A percentile compares a stretch with the other conserved stretches of the same genome.
Evolutionary conservation across 1,140 invertebrate species (phyloP).

Genomic region (Aleiodes sp.): DNA sequence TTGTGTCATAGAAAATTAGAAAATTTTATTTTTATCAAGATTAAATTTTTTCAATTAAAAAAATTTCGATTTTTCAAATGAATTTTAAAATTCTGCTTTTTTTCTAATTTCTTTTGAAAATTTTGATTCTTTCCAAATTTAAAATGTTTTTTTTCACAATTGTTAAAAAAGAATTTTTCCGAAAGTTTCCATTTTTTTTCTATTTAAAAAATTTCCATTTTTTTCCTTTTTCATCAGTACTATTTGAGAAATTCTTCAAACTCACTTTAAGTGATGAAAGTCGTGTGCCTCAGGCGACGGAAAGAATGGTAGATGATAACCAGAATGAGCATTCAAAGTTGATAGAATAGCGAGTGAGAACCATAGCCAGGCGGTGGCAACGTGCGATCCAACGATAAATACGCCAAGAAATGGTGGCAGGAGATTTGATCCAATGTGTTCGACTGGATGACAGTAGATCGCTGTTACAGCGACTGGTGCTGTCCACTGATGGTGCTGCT

Average conservation of each 20-base stretch:
- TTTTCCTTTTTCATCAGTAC: slow-evolving; percentile 16
- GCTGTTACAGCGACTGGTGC: slow-evolving; percentile 84
- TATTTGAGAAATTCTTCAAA: slow-evolving; percentile 36
- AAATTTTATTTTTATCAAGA: too few species aligned
- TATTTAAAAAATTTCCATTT: too few species aligned
- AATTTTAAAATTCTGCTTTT: too few species aligned
- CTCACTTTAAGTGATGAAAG: slow-evolving; percentile 89
- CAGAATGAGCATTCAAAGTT: slow-evolving; percentile 87
- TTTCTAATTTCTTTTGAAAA: too few species aligned
- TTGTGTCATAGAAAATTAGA: neutral
- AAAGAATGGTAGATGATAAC: slow-evolving; percentile 89
- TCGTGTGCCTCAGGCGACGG: slow-evolving; percentile 92
- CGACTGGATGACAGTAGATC: slow-evolving; percentile 88
- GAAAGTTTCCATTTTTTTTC: too few species aligned
- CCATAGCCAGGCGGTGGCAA: slow-evolving; percentile 86
- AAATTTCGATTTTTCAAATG: too few species aligned
- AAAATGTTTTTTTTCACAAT: too few species aligned
- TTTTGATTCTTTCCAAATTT: too few species aligned
- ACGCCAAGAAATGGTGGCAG: slow-evolving; percentile 84
- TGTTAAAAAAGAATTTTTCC: too few species aligned
- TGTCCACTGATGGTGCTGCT: slow-evolving; percentile 89
- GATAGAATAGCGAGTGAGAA: slow-evolving; percentile 81
- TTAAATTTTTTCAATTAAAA: too few species aligned
- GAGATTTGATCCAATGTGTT: slow-evolving; percentile 86
- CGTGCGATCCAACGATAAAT: slow-evolving; percentile 82